A percentile compares a stretch with the other conserved stretches of the same genome.
Conservation (phyloP, 2,888 invertebrate species). For the Lithophane leautieri region DNA sequence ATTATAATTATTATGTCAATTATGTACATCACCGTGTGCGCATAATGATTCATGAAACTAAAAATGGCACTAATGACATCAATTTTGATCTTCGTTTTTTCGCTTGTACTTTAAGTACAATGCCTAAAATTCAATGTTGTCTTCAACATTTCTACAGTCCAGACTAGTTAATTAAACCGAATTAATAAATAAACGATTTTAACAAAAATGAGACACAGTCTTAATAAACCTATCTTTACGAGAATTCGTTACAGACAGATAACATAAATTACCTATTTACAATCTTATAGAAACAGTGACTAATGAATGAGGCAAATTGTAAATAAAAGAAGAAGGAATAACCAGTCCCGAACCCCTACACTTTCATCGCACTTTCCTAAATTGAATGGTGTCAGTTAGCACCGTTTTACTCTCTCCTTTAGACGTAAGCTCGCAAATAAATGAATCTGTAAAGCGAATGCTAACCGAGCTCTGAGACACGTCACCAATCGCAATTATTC, state of each 20-base stretch:
- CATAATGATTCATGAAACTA: constrained; percentile 69
- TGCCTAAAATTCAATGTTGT: constrained; percentile 48
- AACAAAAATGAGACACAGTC: constrained; percentile 68
- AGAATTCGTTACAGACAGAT: constrained; percentile 62
- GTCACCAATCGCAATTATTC: constrained; percentile 69
- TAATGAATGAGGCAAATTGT: constrained; percentile 76
- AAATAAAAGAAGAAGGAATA: constrained; percentile 63
- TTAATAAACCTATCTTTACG: constrained; percentile 65
- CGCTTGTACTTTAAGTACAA: constrained; percentile 65
- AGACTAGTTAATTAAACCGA: constrained; percentile 68
- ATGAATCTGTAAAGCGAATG: constrained; percentile 71
- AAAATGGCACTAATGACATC: constrained; percentile 67
- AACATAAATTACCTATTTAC: constrained; percentile 69
- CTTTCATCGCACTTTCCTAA: constrained; percentile 70
- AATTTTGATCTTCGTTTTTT: constrained; percentile 70
- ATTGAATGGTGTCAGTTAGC: constrained; percentile 75
- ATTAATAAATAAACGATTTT: constrained; percentile 67
- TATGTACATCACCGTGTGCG: constrained; percentile 66
- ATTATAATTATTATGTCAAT: constrained; percentile 52
- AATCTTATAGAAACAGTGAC: constrained; percentile 70
- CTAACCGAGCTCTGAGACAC: constrained; percentile 70
- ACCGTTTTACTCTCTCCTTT: constrained; percentile 69
- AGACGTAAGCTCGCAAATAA: constrained; percentile 71
- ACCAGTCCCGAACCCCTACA: constrained; percentile 62
- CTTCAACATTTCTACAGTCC: constrained; percentile 55